Evolutionary conservation across 2,888 invertebrate species (phyloP).

Genomic region (Lepidocyrtoides sp.): DNA sequence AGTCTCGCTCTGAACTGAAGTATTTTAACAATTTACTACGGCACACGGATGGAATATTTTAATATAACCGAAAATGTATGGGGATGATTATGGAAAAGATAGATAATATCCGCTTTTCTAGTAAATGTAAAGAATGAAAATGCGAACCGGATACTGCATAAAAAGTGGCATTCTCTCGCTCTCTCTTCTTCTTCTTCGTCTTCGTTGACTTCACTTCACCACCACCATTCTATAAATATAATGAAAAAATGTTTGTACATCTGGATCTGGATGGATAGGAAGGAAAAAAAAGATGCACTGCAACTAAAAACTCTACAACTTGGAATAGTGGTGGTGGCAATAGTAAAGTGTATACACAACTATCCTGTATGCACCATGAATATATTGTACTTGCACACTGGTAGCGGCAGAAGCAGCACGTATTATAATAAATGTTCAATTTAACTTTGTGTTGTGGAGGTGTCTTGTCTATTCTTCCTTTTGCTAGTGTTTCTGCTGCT

Average conservation of each 20-base stretch:
- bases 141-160: constrained; percentile 74
- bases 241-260: constrained; percentile 44
- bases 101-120: not conserved
- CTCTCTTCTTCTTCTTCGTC: not conserved
- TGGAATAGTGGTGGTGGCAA: too few relatives aligned
- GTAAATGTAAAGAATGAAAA: constrained; percentile 56
- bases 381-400: constrained; percentile 4
- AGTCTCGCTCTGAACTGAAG: constrained; percentile 1
- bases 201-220: constrained; percentile 49
- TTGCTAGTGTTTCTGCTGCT: not conserved
- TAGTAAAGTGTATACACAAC: not conserved
- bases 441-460: constrained; percentile 15
- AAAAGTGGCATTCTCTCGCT: constrained; percentile 46
- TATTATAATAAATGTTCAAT: constrained; percentile 20
- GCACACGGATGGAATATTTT: constrained; percentile 52
- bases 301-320: not conserved
- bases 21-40: constrained; percentile 49
- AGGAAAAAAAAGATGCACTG: constrained; percentile 11
- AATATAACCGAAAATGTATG: not conserved
- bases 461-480: constrained; percentile 34
- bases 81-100: not conserved
- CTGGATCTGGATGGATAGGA: constrained; percentile 44
- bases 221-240: constrained; percentile 54
- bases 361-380: not conserved
- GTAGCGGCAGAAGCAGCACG: not conserved